Percentiles rank a stretch among this genome's conserved stretches.
Conservation (phyloP, 92 coral and sea anemone species). For the Palythoa grandis region DNA sequence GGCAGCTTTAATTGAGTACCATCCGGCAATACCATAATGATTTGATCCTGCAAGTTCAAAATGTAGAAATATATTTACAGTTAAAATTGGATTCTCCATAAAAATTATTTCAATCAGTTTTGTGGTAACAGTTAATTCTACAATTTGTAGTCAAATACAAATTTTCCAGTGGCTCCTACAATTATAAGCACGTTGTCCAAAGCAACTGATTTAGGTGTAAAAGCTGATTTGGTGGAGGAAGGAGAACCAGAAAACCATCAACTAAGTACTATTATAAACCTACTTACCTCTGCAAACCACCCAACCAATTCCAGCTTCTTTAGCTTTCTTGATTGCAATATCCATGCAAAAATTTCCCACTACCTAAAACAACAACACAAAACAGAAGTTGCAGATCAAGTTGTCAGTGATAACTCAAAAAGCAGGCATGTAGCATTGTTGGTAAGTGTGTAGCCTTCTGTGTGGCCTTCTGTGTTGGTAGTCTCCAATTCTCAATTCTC, state of each 20-base stretch:
- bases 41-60: conserved; percentile 73
- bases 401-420: too few relatives aligned
- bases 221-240: too few relatives aligned
- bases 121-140: neutral
- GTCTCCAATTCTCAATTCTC: too few relatives aligned
- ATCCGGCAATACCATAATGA: conserved; percentile 99
- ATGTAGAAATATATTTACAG: neutral
- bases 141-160: too few relatives aligned
- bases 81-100: neutral
- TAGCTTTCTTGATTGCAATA: conserved; percentile 88
- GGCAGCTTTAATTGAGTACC: conserved; percentile 89
- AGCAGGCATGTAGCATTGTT: too few relatives aligned
- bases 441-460: too few relatives aligned
- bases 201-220: too few relatives aligned
- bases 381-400: too few relatives aligned
- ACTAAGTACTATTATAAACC: neutral
- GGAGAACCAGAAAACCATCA: too few relatives aligned
- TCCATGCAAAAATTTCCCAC: conserved; percentile 98
- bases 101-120: neutral
- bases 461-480: too few relatives aligned
- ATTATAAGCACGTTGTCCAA: too few relatives aligned
- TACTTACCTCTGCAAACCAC: conserved; percentile 86
- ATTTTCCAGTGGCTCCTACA: too few relatives aligned
- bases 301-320: conserved; percentile 93
- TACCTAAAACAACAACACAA: conserved; percentile 54